Evolutionary conservation across 2,113 vertebrate species (phyloP).

Genomic region (Paracanthobrama guichenoti): DNA sequence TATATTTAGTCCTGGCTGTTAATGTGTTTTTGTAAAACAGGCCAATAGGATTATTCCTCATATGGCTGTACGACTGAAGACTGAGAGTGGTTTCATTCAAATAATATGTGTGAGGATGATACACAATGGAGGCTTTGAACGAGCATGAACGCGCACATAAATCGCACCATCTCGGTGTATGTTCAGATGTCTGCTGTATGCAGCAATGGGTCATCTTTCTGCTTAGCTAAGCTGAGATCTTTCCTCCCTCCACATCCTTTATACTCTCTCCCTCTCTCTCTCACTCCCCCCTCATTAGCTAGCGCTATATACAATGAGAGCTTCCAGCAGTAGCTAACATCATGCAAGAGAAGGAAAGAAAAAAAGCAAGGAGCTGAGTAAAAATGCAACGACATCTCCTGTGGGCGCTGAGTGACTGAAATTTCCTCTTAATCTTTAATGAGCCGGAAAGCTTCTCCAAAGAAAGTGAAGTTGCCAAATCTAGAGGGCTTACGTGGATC

Average conservation of each 20-base stretch:
- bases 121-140: slow-evolving; percentile 4
- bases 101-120: neutral
- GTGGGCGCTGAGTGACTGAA: slow-evolving; percentile 80
- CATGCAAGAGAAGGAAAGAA: slow-evolving; percentile 45
- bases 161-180: neutral
- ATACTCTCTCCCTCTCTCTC: slow-evolving; percentile 6
- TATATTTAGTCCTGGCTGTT: slow-evolving; percentile 58
- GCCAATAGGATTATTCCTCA: slow-evolving; percentile 46
- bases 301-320: slow-evolving; percentile 35
- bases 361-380: slow-evolving; percentile 53
- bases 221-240: slow-evolving; percentile 59
- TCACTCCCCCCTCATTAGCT: slow-evolving; percentile 43
- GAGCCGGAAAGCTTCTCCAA: slow-evolving; percentile 74
- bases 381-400: slow-evolving; percentile 78
- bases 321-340: slow-evolving; percentile 54
- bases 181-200: slow-evolving; percentile 38
- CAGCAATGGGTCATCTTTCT: slow-evolving; percentile 55
- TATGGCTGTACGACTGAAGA: slow-evolving; percentile 3
- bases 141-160: neutral
- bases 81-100: slow-evolving; percentile 24
- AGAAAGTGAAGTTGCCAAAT: slow-evolving; percentile 60
- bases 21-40: slow-evolving; percentile 52
- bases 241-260: slow-evolving; percentile 35
- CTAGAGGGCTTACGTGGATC: slow-evolving; percentile 53
- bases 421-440: slow-evolving; percentile 82